Evolutionary conservation across 2,888 invertebrate species (phyloP), one percentile per base, ranked within the genome.

Genomic region (Elegia similella): DNA sequence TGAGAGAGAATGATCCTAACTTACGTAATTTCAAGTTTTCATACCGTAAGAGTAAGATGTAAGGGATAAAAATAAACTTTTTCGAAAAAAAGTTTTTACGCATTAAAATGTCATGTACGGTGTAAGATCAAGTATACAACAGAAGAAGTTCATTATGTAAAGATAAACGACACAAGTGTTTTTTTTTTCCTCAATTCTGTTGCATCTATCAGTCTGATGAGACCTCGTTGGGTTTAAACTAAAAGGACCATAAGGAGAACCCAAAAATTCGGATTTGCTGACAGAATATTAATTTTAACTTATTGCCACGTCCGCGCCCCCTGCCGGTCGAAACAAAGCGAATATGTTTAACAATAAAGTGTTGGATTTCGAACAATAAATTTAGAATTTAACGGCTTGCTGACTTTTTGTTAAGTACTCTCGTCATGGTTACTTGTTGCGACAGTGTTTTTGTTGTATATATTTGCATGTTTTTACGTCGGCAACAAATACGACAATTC

Each of bases 261-360:
- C 70, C 69, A 83, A 71, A 87, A 87, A 85, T 77, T 63, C 80
- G 78, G 69, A 78, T 81, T 73, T 78, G 84, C 78, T 77, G 85
- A 87, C 86, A 85, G 86, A 84, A 85, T 88, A 88, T 88, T 88
- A 89, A 88, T 88, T 86, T 83, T 74, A 81, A 75, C 75, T 79
- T 82, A 82, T 81, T 72, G 70, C 71, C 62, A 59, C 60, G 61
- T 68, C 67, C 63, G 61, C 70, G 72, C 79, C 84, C 83, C 82
- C 84, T 73, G 80, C 76, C 71, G 81, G 75, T 63, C 68, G 79
- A 78, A 84, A 84, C 82, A 76, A 76, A 80, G 78, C 74, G 71
- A 75, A 79, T 80, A 78, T 72, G 67, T 64, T 69, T 72, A 77
- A 80, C 80, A 81, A 84, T 84, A 83, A 85, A 84, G 70, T 73